Base-by-base conservation (phyloP, 2,113 vertebrate species). In the Typhlomys cinereus region DNA sequence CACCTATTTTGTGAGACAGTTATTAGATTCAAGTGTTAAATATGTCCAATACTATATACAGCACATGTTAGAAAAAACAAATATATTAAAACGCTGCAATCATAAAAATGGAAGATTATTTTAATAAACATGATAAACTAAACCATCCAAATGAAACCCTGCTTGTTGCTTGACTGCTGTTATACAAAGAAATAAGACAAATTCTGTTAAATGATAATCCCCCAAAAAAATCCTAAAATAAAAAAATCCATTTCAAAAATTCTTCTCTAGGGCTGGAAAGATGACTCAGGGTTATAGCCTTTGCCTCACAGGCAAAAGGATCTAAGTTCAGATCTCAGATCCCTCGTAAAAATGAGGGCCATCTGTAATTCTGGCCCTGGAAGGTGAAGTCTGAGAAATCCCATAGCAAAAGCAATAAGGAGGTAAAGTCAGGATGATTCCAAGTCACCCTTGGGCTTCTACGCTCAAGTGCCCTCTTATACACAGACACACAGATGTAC, bases 81-180 rank as follows among this genome's bases (percentile, higher is more conserved):
- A 50, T 85, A 50, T 41, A 39, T 69, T n/a, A 73, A 73, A n/a
- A 83, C n/a, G 71, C 10, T 48, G 50, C 39, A 88, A 70, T 71
- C 62, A 76, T 67, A 88, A 94, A 89, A 86, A 29, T 4, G n/a
- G n/a, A 73, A 78, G 70, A 57, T 54, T 85, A 85, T 61, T 92
- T 88, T 82, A 94, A 78, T 15, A 70, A 95, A 20, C 39, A 85
- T 69, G 31, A 85, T 78, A 93, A 91, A 82, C 61, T 73, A 94
- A 86, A 15, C 20, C 66, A 80, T 54, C 61, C 89, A 92, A 46
- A 20, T 81, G 59, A 93, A n/a, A 75, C 34, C 81, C 50, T 67
- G 31, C 34, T 80, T 88, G 85, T 21, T 90, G 27, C 34, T 57
- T 79, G 11, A 88, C 27, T 76, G 21, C 44, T 73, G 23, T 76